Conservation (phyloP, 1,140 invertebrate genomes). For the Drosophila lini region DNA sequence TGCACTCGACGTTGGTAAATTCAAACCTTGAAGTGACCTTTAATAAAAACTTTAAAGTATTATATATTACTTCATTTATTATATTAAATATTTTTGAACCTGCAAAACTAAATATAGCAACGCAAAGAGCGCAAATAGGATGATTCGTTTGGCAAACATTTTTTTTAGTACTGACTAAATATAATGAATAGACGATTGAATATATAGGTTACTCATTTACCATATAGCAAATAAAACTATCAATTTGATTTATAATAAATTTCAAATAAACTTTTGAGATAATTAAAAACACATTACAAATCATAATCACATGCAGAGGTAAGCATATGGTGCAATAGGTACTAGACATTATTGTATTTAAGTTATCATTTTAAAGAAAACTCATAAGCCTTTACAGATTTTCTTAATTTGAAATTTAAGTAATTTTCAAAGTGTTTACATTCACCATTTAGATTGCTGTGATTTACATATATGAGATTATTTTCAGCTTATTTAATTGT, state of each 20-base stretch:
- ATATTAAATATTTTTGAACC: too few relatives aligned
- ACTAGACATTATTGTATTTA: too few relatives aligned
- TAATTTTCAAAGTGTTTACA: too few relatives aligned
- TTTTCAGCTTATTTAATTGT: not conserved
- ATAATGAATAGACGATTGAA: not conserved
- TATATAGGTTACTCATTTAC: not conserved
- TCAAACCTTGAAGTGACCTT: constrained; percentile 4
- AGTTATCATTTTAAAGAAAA: too few relatives aligned
- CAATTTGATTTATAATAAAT: not conserved
- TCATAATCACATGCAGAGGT: not conserved
- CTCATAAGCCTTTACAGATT: too few relatives aligned
- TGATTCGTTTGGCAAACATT: not conserved
- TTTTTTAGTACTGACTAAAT: not conserved
- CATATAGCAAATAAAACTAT: not conserved
- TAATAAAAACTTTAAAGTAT: not conserved
- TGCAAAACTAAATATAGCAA: too few relatives aligned
- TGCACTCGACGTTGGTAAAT: constrained; percentile 20
- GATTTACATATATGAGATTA: too few relatives aligned
- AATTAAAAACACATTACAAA: not conserved
- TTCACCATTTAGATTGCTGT: too few relatives aligned
- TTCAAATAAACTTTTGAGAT: not conserved
- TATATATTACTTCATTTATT: too few relatives aligned
- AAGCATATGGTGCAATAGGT: too few relatives aligned
- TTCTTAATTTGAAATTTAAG: too few relatives aligned
- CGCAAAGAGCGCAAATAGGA: too few relatives aligned